Base-by-base conservation (phyloP, 2,888 invertebrate genomes). In the Lottia scabra region DNA sequence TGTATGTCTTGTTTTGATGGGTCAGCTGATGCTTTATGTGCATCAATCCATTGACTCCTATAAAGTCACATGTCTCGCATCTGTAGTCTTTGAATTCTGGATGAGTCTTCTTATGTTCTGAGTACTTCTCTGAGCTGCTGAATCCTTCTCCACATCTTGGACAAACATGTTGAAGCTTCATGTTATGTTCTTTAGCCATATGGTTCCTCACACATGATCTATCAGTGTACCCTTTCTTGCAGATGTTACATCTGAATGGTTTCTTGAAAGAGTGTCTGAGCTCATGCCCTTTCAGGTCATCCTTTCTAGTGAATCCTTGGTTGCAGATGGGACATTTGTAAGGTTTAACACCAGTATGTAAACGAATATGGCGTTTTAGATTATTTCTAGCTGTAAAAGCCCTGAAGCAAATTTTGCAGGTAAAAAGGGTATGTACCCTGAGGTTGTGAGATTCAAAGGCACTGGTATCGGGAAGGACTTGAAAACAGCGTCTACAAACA, bases 371-470 rank as follows among this genome's bases (percentile, higher is more conserved):
- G 0, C 83, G 79, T 63, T 84, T 81, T 77, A 85, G 81, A 69
- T 84, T 84, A 62, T 81, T 84, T 63, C 83, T 70, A 16, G 83
- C 81, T 1, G 84, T 83, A 71, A 86, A 85, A 5, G 83, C 80
- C 15, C 78, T 70, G 63, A 78, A 78, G 65, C 86, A 86, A n/a
- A 80, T 74, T 5, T 73, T 68, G 69, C 86, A 86, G 2, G 83
- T 82, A 72, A 78, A 82, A 3, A 81, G 71, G 44, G 78, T 73
- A 67, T 85, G 86, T 6, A 73, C 71, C 6, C 74, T 70, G 27
- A 79, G 74, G 65, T 80, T 83, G 74, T 85, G 86, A n/a, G 67
- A 75, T 48, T 84, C 81, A 67, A 83, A 81, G 1, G 78, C 71
- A 10, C 63, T 26, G 8, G 78, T 80, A 67, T 81, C 79, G 0